phyloP scores from a whole-genome alignment of 2,888 invertebrate species.

The Lordiphosa fenestrarum region DNA sequence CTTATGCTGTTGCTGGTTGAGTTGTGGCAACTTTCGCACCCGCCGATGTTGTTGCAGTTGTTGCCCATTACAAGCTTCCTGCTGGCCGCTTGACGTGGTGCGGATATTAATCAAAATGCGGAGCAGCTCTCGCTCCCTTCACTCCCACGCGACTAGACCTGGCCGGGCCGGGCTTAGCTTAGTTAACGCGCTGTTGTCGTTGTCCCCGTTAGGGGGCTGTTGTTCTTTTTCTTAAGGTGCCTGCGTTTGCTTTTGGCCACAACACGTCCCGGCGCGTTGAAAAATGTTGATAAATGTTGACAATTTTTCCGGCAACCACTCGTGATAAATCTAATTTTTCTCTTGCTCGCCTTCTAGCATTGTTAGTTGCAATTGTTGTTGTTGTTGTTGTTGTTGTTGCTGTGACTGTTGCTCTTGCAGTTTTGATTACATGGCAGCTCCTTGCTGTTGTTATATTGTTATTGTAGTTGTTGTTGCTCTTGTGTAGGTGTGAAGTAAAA shows the following conservation, averaged over 20 bases:
- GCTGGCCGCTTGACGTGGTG: constrained; percentile 41
- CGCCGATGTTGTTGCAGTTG: constrained; percentile 24
- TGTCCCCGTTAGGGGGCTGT: constrained; percentile 8
- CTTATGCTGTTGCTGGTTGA: constrained; percentile 16
- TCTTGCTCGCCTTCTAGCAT: constrained; percentile 44
- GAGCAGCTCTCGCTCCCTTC: constrained; percentile 6
- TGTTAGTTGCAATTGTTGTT: constrained; percentile 36
- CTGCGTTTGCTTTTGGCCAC: constrained; percentile 25
- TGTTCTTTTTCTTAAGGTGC: constrained; percentile 49
- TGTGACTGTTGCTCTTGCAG: constrained; percentile 58
- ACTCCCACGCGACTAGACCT: constrained; percentile 25
- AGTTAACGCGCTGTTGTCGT: constrained; percentile 35
- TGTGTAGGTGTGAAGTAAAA: constrained; percentile 73
- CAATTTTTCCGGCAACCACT: constrained; percentile 78
- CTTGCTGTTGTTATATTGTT: constrained; percentile 37
- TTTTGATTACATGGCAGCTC: constrained; percentile 54
- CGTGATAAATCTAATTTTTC: constrained; percentile 78
- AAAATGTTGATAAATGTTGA: constrained; percentile 79
- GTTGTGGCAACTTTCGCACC: constrained; percentile 10
- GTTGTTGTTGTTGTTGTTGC: constrained; percentile 49
- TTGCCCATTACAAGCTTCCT: constrained; percentile 33
- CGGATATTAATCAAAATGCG: constrained; percentile 72
- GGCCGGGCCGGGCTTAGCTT: constrained; percentile 26
- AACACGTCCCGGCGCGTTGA: constrained; percentile 68
- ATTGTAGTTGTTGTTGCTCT: constrained; percentile 27